Conservation (phyloP, 2,888 invertebrate species). For the Dryococelus australis region DNA sequence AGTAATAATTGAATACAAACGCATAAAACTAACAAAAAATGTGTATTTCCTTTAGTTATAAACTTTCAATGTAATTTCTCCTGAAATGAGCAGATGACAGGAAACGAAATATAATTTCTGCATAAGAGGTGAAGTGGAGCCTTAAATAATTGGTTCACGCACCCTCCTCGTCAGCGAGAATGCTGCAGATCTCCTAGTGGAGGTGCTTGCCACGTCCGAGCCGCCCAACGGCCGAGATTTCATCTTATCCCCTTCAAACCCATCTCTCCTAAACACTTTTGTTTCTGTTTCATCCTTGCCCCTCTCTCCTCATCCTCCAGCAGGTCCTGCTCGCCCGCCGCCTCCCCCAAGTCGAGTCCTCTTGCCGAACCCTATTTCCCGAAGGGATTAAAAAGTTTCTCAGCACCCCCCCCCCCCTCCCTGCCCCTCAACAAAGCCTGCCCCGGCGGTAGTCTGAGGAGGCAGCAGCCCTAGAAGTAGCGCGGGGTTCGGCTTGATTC, state of each 20-base stretch:
- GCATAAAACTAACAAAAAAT: too few relatives aligned
- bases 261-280: conserved; percentile 1
- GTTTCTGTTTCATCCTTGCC: background rate
- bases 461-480: background rate
- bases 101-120: too few relatives aligned
- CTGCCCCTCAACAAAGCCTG: background rate
- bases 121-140: too few relatives aligned
- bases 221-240: background rate
- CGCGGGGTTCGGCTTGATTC: too few relatives aligned
- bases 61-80: too few relatives aligned
- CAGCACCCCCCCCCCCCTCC: background rate
- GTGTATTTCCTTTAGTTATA: too few relatives aligned
- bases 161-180: too few relatives aligned
- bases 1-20: too few relatives aligned
- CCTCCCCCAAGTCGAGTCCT: conserved; percentile 21
- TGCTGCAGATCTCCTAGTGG: too few relatives aligned
- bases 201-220: too few relatives aligned
- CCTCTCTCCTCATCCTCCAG: background rate
- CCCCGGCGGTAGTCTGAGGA: background rate
- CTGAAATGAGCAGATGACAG: too few relatives aligned
- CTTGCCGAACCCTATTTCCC: conserved; percentile 19
- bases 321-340: conserved; percentile 1
- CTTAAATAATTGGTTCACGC: too few relatives aligned
- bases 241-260: conserved; percentile 6
- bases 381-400: conserved; percentile 20